Conservation (phyloP, 2,888 invertebrate genomes). For the Acronicta aceris region DNA sequence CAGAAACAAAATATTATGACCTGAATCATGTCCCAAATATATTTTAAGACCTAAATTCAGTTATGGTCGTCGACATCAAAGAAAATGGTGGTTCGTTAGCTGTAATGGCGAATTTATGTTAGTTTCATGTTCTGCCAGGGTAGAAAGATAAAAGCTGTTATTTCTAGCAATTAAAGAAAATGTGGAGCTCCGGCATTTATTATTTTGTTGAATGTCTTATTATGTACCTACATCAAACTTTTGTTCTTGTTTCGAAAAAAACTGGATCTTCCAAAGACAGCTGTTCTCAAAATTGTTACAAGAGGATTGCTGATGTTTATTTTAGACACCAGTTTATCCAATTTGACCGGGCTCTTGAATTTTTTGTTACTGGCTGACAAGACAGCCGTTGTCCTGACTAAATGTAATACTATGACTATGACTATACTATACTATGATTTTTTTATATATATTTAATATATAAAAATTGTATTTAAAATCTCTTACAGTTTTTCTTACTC, state of each 20-base stretch:
- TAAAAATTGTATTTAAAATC: no score
- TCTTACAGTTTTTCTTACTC: no score
- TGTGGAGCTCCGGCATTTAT: conserved; percentile 17
- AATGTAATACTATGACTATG: no score
- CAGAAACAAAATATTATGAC: conserved; percentile 9
- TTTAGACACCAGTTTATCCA: no score
- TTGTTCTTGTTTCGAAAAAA: conserved; percentile 3
- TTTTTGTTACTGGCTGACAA: no score
- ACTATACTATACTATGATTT: no score
- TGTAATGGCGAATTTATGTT: conserved; percentile 43
- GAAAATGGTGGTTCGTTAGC: conserved; percentile 32
- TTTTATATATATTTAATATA: no score
- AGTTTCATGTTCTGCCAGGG: conserved; percentile 39
- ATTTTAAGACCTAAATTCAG: conserved; percentile 26
- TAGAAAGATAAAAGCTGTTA: conserved; percentile 25
- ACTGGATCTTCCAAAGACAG: no score
- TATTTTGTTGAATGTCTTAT: conserved; percentile 12
- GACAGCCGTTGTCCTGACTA: no score
- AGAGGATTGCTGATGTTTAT: no score
- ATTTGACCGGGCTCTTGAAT: no score
- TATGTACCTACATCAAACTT: neutral
- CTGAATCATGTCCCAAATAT: conserved; percentile 23
- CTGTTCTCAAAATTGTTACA: no score
- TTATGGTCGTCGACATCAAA: conserved; percentile 25
- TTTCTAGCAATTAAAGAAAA: conserved; percentile 30